phyloP scores from a whole-genome alignment of 2,113 vertebrate genomes.

The Phalacrocorax pelagicus region DNA sequence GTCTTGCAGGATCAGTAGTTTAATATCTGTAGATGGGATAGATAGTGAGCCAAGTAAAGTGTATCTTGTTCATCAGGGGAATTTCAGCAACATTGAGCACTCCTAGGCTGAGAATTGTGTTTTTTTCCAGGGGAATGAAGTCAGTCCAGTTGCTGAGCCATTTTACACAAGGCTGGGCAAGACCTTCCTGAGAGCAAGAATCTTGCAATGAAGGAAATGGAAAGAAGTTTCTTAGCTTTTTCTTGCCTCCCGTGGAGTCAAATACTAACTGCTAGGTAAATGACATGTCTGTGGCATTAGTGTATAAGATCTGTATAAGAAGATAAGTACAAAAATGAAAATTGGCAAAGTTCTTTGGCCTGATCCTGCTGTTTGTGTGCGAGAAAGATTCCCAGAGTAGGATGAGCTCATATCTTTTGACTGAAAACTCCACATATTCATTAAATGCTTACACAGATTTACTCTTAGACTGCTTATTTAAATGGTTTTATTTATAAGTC shows the following conservation, averaged over 20 bases:
- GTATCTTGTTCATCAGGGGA: neutral
- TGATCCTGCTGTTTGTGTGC: neutral
- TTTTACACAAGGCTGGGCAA: neutral
- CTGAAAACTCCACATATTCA: neutral
- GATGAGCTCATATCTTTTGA: neutral
- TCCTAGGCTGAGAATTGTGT: neutral
- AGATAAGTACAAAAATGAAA: neutral
- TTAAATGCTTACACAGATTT: neutral
- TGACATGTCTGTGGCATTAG: neutral
- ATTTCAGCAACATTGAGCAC: neutral
- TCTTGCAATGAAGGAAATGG: neutral
- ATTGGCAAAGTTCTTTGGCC: neutral
- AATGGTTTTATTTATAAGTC: neutral
- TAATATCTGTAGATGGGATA: neutral
- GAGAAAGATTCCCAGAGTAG: neutral
- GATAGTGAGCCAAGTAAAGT: neutral
- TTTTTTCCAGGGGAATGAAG: neutral
- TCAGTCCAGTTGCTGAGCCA: neutral
- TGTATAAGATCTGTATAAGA: neutral
- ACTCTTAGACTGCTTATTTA: neutral
- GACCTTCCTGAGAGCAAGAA: neutral
- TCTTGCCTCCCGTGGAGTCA: neutral
- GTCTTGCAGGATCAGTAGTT: neutral
- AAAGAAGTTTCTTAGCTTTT: neutral
- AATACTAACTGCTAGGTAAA: neutral